Conservation (phyloP, 2,797 vertebrate genomes). For the Echiichthys vipera region DNA sequence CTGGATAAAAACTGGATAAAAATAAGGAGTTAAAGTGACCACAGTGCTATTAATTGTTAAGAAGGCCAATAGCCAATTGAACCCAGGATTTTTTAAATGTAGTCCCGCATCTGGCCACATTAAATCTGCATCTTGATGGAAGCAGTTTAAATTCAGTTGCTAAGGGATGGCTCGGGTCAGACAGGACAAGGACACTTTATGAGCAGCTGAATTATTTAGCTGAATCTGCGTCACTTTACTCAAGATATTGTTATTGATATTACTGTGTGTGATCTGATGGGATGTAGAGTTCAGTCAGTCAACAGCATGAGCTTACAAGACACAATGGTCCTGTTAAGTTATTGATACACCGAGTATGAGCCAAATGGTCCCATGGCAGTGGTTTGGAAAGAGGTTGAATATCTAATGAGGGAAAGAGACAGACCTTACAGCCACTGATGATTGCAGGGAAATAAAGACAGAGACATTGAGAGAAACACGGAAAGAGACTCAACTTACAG, state of each 20-base stretch:
- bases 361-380: slow-evolving; percentile 39
- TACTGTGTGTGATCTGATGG: slow-evolving; percentile 24
- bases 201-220: too few species aligned
- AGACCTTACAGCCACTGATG: neutral
- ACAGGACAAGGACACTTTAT: too few species aligned
- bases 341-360: slow-evolving; percentile 29
- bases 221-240: neutral
- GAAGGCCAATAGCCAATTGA: too few species aligned
- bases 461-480: neutral
- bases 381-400: slow-evolving; percentile 35
- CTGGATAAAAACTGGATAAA: too few species aligned
- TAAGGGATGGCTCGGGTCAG: too few species aligned
- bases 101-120: too few species aligned
- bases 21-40: too few species aligned
- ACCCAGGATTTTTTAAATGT: too few species aligned
- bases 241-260: neutral
- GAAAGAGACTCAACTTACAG: slow-evolving; percentile 80
- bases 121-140: too few species aligned
- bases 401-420: slow-evolving; percentile 29
- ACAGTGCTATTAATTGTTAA: too few species aligned
- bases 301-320: slow-evolving; percentile 39
- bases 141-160: too few species aligned
- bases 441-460: neutral
- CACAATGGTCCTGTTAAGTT: slow-evolving; percentile 27
- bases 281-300: slow-evolving; percentile 48